Evolutionary conservation across 1,140 invertebrate species (phyloP).

Genomic region (Physella acuta): DNA sequence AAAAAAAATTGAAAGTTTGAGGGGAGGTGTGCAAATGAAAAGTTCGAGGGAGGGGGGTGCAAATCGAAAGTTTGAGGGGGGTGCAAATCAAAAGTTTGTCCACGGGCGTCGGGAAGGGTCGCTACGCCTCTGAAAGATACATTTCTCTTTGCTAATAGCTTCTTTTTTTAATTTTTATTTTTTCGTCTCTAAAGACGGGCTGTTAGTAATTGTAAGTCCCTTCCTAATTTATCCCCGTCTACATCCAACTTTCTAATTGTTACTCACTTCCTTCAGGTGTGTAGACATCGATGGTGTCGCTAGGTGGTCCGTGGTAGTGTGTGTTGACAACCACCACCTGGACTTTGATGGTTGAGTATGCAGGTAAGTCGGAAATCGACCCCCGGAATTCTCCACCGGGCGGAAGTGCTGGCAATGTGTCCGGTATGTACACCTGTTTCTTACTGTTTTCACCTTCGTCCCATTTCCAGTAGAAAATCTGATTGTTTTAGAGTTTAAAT

Average conservation of each 20-base stretch:
- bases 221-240: no score
- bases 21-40: no score
- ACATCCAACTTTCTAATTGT: background rate
- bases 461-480: conserved; percentile 53
- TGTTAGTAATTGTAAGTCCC: no score
- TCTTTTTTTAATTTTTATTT: background rate
- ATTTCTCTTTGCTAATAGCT: background rate
- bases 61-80: no score
- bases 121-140: background rate
- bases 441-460: conserved; percentile 47
- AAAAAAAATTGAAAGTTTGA: no score
- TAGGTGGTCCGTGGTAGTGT: conserved; percentile 83
- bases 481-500: no score
- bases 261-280: conserved; percentile 75
- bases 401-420: conserved; percentile 22
- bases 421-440: conserved; percentile 45
- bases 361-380: conserved; percentile 44
- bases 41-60: no score
- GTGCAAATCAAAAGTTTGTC: background rate
- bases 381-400: conserved; percentile 35
- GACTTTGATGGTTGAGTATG: conserved; percentile 86
- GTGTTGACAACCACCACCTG: conserved; percentile 90
- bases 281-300: conserved; percentile 80
- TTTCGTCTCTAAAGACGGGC: background rate
- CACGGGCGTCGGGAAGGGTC: no score